Percentiles rank a stretch among this genome's conserved stretches.
Conservation (phyloP, 2,797 vertebrate species). For the Orestias chungarensis region DNA sequence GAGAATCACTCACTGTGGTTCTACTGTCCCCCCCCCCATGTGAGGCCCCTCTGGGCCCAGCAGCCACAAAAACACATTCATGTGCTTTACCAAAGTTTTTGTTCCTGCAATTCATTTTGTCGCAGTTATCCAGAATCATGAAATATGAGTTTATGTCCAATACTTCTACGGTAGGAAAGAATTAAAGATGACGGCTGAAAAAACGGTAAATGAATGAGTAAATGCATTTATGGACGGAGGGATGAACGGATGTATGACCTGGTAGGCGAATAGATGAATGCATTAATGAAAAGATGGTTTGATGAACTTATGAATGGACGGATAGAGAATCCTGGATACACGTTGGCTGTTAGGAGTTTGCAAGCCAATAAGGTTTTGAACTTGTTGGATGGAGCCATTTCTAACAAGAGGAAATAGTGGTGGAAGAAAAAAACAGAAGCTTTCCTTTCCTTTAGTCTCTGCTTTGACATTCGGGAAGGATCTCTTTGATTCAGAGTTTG, state of each 20-base stretch:
- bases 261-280: not conserved
- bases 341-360: not conserved
- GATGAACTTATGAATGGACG: not conserved
- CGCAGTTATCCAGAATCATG: not conserved
- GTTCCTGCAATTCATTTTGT: not conserved
- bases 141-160: not conserved
- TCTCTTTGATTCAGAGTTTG: not conserved
- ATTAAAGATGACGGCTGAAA: not conserved
- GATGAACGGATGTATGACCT: not conserved
- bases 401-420: constrained; percentile 13
- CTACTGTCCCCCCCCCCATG: not conserved
- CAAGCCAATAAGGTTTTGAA: not conserved
- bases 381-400: not conserved
- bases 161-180: not conserved
- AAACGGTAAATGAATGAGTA: too few species aligned
- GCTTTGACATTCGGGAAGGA: constrained; percentile 26
- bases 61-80: constrained; percentile 28
- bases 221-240: not conserved
- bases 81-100: constrained; percentile 17
- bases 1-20: constrained; percentile 23
- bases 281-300: too few species aligned
- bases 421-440: constrained; percentile 40
- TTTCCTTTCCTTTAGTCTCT: constrained; percentile 20
- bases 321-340: too few species aligned
- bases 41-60: constrained; percentile 18